Conservation (phyloP, 2,888 invertebrate genomes). For the Tillus elongatus region DNA sequence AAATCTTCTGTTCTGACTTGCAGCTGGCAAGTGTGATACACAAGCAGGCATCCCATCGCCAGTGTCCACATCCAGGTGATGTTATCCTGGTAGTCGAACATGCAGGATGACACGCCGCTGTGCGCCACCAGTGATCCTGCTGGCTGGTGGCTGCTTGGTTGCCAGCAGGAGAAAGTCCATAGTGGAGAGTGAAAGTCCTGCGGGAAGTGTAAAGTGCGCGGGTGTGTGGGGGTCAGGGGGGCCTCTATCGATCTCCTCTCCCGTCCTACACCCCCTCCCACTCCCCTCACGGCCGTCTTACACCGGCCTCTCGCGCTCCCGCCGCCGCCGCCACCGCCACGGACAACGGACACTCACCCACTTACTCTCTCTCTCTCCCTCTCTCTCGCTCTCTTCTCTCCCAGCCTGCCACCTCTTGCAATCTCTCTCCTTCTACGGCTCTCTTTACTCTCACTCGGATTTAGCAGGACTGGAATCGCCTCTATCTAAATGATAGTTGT, state of each 20-base stretch:
- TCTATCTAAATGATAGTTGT: no score
- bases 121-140: constrained; percentile 5
- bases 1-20: no score
- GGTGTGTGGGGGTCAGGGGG: constrained; percentile 25
- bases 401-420: constrained; percentile 3
- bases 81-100: no score
- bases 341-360: constrained; percentile 30
- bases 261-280: constrained; percentile 18
- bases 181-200: constrained; percentile 44
- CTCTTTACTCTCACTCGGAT: no score
- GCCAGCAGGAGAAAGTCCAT: constrained; percentile 33
- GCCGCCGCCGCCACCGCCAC: constrained; percentile 22
- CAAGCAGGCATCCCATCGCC: no score
- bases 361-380: constrained; percentile 36
- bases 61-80: no score
- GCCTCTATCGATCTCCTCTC: constrained; percentile 40
- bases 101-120: neutral
- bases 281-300: constrained; percentile 25
- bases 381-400: neutral
- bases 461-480: no score
- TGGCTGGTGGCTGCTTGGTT: constrained; percentile 10
- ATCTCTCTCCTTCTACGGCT: neutral
- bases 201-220: constrained; percentile 43
- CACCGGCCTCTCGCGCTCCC: constrained; percentile 23
- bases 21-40: no score